Percentiles rank a stretch among this genome's conserved stretches.
phyloP scores from a whole-genome alignment of 2,888 invertebrate genomes.

The Dicranocentrus wangi region DNA sequence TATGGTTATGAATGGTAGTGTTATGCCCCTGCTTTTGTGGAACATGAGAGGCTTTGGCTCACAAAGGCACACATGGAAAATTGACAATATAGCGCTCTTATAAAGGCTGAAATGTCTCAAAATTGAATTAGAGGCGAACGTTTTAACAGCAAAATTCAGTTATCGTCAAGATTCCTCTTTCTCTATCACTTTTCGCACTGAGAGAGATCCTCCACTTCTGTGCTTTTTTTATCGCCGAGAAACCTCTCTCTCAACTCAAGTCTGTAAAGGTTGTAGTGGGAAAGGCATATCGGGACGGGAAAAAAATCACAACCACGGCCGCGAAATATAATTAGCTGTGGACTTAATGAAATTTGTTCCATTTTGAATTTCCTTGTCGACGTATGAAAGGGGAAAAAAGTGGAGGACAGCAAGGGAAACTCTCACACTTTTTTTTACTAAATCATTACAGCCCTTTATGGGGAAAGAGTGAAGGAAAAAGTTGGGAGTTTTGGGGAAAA shows the following conservation, averaged over 20 bases:
- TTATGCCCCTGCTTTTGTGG: conserved; percentile 43
- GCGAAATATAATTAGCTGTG: conserved; percentile 73
- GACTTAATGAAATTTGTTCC: conserved; percentile 73
- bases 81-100: conserved; percentile 73
- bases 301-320: conserved; percentile 72
- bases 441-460: conserved; percentile 44
- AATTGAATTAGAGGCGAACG: conserved; percentile 74
- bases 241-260: too few species aligned
- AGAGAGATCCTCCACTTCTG: conserved; percentile 13
- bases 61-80: conserved; percentile 36
- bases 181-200: conserved; percentile 46
- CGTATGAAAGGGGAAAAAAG: conserved; percentile 34
- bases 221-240: conserved; percentile 17
- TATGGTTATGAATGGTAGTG: conserved; percentile 48
- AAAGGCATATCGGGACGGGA: too few species aligned
- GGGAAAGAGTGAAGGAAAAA: conserved; percentile 36
- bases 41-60: not conserved
- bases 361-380: conserved; percentile 71
- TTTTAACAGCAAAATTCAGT: conserved; percentile 73
- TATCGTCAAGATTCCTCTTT: conserved; percentile 71
- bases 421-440: conserved; percentile 50
- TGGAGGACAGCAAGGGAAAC: conserved; percentile 20
- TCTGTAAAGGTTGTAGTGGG: too few species aligned
- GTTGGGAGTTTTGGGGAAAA: conserved; percentile 14
- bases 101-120: conserved; percentile 73